Evolutionary conservation across 2,113 vertebrate species (phyloP), one percentile per base, ranked within the genome.

Genomic region (Myotis brandtii): DNA sequence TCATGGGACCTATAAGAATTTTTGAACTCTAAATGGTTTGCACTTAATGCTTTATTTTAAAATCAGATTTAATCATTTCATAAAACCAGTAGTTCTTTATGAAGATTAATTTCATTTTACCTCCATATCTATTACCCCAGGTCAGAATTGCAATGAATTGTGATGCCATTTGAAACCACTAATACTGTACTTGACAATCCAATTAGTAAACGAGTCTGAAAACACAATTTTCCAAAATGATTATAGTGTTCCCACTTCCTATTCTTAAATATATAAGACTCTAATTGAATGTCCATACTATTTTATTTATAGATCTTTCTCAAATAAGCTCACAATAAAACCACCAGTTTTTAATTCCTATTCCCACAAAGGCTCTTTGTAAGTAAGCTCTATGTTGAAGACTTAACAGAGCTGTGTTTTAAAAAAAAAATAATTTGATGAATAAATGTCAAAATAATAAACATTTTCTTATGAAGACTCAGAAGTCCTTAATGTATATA

Each of bases 191-290:
- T 94, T 88, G 76, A 94, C 69, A 95, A 89, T 77, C 88, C 95
- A 97, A 96, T 96, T 95, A 95, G 76, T 86, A 85, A 95, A 88
- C 30, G n/a, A 89, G 64, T 93, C 86, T 96, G 89, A 93, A 96
- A 96, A 97, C 87, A 96, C 95, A 95, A 96, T 96, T 95, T 96
- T 95, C 96, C 91, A 93, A 92, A 97, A 91, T 95, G 92, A 93
- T 77, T 50, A 59, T 7, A 92, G 59, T 70, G 59, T 27, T 93
- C 84, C 67, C 10, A 94, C 84, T 95, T 95, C 83, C 93, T 95
- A 86, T 66, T 76, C 93, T 95, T 94, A 95, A 95, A 89, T 76
- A 83, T 91, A 86, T 81, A 82, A 94, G 70, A 75, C 48, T 84
- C 59, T 97, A 97, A 96, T 85, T 96, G 92, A 97, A 96, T 94